phyloP scores from a whole-genome alignment of 2,888 invertebrate species.

The Hirudinaria manillensis region DNA sequence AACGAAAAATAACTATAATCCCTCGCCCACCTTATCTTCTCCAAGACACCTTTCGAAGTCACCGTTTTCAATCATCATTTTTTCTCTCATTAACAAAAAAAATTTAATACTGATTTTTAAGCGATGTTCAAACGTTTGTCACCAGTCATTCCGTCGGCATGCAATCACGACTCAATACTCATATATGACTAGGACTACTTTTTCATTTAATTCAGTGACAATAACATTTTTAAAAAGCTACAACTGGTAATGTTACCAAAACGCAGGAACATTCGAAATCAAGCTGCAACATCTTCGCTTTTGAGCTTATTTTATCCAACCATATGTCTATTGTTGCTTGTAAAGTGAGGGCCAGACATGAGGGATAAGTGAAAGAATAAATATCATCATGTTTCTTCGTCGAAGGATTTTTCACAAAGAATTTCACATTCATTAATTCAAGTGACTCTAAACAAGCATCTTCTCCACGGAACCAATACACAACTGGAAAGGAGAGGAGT shows the following conservation, averaged over 20 bases:
- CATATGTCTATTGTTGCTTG: background rate
- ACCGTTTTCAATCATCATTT: no score
- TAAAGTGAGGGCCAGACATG: background rate
- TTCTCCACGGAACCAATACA: conserved; percentile 15
- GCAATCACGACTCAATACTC: no score
- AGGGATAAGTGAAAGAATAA: conserved; percentile 21
- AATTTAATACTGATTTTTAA: no score
- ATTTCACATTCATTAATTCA: conserved; percentile 15
- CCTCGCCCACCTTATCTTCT: no score
- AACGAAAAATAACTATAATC: no score
- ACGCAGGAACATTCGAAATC: background rate
- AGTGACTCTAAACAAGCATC: background rate
- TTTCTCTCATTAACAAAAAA: no score
- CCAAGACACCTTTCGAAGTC: no score
- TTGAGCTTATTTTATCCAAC: background rate
- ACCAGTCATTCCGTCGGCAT: no score
- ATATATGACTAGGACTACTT: no score
- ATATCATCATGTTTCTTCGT: background rate
- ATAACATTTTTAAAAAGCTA: background rate
- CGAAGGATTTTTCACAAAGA: background rate
- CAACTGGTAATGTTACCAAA: background rate
- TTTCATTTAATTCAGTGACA: no score
- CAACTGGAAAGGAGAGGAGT: conserved; percentile 13
- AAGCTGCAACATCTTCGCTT: conserved; percentile 5
- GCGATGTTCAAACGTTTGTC: no score